Evolutionary conservation across 2,113 vertebrate genomes (phyloP), one percentile per base, ranked within the genome.

Genomic region (Hypocryptadius cinnamomeus): DNA sequence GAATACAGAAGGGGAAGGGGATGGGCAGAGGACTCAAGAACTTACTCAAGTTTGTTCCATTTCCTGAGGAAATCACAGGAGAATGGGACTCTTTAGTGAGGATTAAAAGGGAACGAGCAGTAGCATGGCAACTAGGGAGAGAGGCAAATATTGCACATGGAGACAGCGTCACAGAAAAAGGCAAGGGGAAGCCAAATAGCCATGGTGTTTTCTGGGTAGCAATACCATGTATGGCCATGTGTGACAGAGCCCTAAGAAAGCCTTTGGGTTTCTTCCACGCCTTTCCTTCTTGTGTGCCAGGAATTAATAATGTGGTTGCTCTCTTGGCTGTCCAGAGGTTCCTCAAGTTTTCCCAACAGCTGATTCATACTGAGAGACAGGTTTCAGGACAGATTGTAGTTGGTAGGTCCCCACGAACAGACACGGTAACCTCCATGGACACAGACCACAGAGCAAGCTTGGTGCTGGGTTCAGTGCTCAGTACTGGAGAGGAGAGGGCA

Each of bases 31-130:
- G 27, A 61, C 65, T 95, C 47, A 47, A 91, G 65, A 95, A 96
- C 44, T 91, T 90, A 44, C 39, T 77, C 10, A 61, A 87, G 79
- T 91, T 94, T 93, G 31, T 80, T 92, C 92, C 82, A 77, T 90
- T 96, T 95, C 90, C 95, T 95, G 94, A 88, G 91, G 82, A 96
- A 96, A 95, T 94, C 68, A 30, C 68, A 22, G 85, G 48, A 93
- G 48, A 91, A 79, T 60, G 72, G 68, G 79, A 64, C 53, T 74
- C 79, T 88, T 88, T 51, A 89, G 30, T 2, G 5, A 40, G 60
- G 71, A 74, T 74, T 66, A 71, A 85, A 93, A 85, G 50, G 76
- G 76, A 94, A 86, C 1, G 40, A 87, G 90, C 44, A 90, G 72
- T 90, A 91, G 48, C 84, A 45, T 39, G 48, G 91, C 81, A 94